Percentiles rank a stretch among this genome's conserved stretches.
phyloP scores from a whole-genome alignment of 1,140 invertebrate genomes.

The Tetranychus urticae region DNA sequence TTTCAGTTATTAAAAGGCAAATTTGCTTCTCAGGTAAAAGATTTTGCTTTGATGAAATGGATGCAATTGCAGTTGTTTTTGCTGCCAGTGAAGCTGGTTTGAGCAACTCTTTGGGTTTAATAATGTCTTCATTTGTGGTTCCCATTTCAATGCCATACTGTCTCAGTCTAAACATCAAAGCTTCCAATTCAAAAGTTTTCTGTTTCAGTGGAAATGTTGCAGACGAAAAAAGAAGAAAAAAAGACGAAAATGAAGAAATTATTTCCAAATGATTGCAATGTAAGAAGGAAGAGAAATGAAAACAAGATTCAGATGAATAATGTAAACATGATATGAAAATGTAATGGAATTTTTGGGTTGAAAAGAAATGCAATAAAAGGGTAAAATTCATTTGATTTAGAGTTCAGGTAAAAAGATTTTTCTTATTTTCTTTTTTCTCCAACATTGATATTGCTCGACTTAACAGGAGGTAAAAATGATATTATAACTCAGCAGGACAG shows the following conservation, averaged over 20 bases:
- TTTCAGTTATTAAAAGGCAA: background rate
- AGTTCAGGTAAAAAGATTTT: no score
- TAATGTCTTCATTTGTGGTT: background rate
- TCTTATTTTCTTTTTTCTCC: no score
- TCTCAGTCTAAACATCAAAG: slow-evolving; percentile 8
- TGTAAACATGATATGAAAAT: no score
- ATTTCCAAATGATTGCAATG: no score
- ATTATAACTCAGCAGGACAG: no score
- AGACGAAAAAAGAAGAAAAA: background rate
- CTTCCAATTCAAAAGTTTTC: slow-evolving; percentile 13
- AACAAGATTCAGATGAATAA: no score
- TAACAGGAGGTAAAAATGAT: no score
- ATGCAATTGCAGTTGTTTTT: background rate
- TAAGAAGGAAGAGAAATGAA: no score
- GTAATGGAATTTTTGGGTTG: no score
- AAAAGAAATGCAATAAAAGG: no score
- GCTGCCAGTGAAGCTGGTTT: background rate
- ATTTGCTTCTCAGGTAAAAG: background rate
- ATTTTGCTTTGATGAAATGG: background rate
- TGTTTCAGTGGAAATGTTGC: background rate
- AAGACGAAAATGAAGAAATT: background rate
- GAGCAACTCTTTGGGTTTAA: background rate
- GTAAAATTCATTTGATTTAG: no score
- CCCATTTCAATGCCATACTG: slow-evolving; percentile 4
- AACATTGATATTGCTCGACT: no score